These are phyloP conservation scores for Limnephilus lunatus DNA, from an alignment of 2,888 invertebrate species.

Conservation along the genomic window DNA sequence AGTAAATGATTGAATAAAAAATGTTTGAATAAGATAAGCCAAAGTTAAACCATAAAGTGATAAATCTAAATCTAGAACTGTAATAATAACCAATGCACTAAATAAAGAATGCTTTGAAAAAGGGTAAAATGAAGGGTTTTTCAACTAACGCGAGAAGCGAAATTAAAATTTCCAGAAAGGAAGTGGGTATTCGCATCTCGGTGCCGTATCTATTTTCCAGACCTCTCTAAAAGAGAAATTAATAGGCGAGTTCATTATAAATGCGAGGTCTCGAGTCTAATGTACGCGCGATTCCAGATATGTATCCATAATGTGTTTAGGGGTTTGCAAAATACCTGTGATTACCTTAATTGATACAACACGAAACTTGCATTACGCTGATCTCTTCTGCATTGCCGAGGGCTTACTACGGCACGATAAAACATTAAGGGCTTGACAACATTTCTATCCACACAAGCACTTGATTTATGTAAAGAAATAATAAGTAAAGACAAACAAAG, in stretches of 20 bases:
- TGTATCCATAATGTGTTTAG: constrained; percentile 22
- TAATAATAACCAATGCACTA: no score
- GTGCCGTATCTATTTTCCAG: not conserved
- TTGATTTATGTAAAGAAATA: not conserved
- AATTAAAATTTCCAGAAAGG: not conserved
- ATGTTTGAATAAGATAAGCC: not conserved
- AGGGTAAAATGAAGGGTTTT: not conserved
- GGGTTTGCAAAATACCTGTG: constrained; percentile 50
- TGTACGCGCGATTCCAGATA: constrained; percentile 43
- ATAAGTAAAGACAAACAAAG: not conserved
- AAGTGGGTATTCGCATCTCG: constrained; percentile 10
- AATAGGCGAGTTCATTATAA: constrained; percentile 41
- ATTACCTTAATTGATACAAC: constrained; percentile 65
- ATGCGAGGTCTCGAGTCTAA: constrained; percentile 16
- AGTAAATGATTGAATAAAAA: no score
- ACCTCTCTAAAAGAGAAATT: not conserved
- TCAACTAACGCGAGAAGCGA: not conserved
- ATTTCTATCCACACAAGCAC: not conserved
- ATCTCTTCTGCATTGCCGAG: constrained; percentile 22
- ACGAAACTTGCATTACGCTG: constrained; percentile 64
- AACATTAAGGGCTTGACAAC: constrained; percentile 15
- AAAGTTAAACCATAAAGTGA: not conserved
- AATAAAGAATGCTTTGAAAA: no score
- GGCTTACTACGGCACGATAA: not conserved
- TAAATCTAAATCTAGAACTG: not conserved